Base-by-base conservation (phyloP, 2,113 vertebrate species). In the Strix uralensis region DNA sequence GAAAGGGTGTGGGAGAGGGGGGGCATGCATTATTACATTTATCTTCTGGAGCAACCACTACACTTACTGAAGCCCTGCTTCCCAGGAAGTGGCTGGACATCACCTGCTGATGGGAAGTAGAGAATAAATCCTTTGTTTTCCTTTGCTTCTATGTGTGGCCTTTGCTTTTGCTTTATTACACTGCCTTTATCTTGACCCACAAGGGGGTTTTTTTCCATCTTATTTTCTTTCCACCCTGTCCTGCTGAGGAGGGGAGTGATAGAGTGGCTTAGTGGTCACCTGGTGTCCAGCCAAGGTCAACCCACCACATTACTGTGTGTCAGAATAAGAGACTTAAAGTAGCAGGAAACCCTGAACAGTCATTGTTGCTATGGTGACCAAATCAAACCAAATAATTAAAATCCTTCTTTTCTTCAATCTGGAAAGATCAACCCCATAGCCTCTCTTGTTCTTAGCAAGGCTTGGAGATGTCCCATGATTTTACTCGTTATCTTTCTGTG, bases 341-440 rank as follows among this genome's bases (percentile, higher is more conserved):
- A 79, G 22, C 61, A 84, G 69, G 66, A 83, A 92, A 40, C n/a
- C 15, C 2, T n/a, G 27, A 88, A 67, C 4, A 72, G 18, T 63
- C 42, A 58, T 78, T 70, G 88, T 91, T 95, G 63, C 88, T 71
- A 78, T 71, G 71, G 86, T 81, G 52, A 96, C 52, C 20, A 83
- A 95, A 94, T 51, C 23, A 86, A 88, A 27, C 7, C 54, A 94
- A 91, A 96, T 54, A 74, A 77, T 77, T 86, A 32, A 88, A 93
- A 66, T 62, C 46, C 17, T 77, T 63, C 14, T 86, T 93, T 80
- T 78, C 10, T 22, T 89, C 42, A 71, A 4, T 42, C 55, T 51
- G 38, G 25, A 51, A 92, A 84, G 12, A 47, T 65, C 22, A 91
- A 3, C 32, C 9, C 7, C 15, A n/a, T 30, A 66, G 27, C 27